Evolutionary conservation across 2,797 vertebrate genomes (phyloP), one percentile per base, ranked within the genome.

Genomic region (Hyperoplus immaculatus): DNA sequence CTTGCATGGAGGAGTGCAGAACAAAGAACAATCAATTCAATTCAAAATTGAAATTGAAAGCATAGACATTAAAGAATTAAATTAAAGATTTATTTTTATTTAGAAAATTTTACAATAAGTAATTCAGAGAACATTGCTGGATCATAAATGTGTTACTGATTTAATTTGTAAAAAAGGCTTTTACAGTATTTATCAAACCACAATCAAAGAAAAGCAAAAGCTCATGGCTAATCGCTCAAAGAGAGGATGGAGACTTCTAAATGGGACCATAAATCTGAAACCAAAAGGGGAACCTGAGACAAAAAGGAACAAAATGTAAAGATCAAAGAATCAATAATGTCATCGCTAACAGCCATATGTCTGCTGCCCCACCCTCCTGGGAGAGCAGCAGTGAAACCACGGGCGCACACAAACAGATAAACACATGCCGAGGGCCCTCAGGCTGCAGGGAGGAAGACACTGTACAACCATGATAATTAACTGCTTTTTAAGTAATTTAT

Each of bases 261-360:
- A 56, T 65, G 42, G 54, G 13, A 21, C 43, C 38, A n/a, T 45
- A 18, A 66, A 61, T 46, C 15, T 16, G 58, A 82, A 78, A 75
- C 45, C 53, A 73, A 85, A 65, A 8, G 5, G 39, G 4, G 50
- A 53, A 50, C 46, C 8, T 41, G 54, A 75, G 43, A 55, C 36
- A 45, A 83, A 83, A 77, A 59, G 59, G 55, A 18, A 64, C 51
- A 47, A 66, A 81, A 76, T 42, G 56, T 55, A 56, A 68, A 72
- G 29, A 80, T 79, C 50, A 81, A 78, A 78, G 59, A 83, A 92
- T 85, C 77, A 87, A 92, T 91, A 63, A 88, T 84, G 84, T 90
- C 77, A 58, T 43, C 83, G 36, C 58, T 42, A 61, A 58, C 5
- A 61, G 77, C 78, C 84, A 70, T 85, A 78, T 79, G 78, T 82